phyloP scores from a whole-genome alignment of 2,797 vertebrate genomes.

The Poeciliopsis infans region DNA sequence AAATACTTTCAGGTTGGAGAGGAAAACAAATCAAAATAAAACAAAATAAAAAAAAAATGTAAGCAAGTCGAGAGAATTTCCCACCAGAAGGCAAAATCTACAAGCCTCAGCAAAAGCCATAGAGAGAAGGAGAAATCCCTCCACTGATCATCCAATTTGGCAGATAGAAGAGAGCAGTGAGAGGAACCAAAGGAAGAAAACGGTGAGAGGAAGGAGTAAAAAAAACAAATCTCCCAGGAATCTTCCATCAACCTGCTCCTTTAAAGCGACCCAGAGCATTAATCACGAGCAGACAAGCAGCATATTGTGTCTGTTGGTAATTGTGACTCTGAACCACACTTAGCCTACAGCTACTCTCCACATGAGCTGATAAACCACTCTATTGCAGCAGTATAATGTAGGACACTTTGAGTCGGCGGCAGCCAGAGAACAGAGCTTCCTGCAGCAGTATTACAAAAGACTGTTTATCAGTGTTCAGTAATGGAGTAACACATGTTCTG shows the following conservation, averaged over 20 bases:
- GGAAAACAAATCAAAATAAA: slow-evolving; percentile 53
- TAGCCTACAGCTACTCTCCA: slow-evolving; percentile 78
- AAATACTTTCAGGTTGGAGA: slow-evolving; percentile 19
- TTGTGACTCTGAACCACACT: slow-evolving; percentile 77
- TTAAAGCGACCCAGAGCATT: slow-evolving; percentile 66
- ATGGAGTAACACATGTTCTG: slow-evolving; percentile 64
- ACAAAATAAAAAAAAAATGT: slow-evolving; percentile 62
- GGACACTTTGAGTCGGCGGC: slow-evolving; percentile 63
- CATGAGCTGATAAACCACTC: slow-evolving; percentile 78
- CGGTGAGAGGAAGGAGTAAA: slow-evolving; percentile 5
- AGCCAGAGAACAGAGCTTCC: slow-evolving; percentile 61
- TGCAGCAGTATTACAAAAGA: slow-evolving; percentile 69
- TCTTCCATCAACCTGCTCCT: slow-evolving; percentile 69
- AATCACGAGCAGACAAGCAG: slow-evolving; percentile 79
- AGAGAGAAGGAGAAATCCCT: slow-evolving; percentile 72
- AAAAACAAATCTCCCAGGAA: slow-evolving; percentile 64
- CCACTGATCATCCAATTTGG: slow-evolving; percentile 80
- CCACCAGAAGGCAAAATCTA: slow-evolving; percentile 77
- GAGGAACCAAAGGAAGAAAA: slow-evolving; percentile 26
- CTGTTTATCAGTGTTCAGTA: slow-evolving; percentile 69
- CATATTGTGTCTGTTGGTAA: slow-evolving; percentile 79
- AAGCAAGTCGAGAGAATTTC: slow-evolving; percentile 68
- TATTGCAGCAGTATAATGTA: slow-evolving; percentile 75
- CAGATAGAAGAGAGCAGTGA: slow-evolving; percentile 63
- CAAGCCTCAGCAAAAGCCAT: slow-evolving; percentile 69